Percentiles rank a stretch among this genome's conserved stretches.
phyloP scores from a whole-genome alignment of 2,113 vertebrate species.

The Bombycilla garrulus region DNA sequence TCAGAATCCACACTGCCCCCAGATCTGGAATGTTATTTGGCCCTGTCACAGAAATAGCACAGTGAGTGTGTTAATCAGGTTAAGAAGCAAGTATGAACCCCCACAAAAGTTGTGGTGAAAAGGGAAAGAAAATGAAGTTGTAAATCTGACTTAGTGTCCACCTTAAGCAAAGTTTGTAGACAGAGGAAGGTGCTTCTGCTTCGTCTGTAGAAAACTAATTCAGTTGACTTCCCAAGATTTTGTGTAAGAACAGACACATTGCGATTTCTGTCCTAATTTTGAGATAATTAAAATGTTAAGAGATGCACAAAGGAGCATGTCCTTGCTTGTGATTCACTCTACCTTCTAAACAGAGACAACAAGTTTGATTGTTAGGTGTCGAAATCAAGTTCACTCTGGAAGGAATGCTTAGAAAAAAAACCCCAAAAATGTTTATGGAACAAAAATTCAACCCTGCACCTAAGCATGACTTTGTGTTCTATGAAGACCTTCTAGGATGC shows the following conservation, averaged over 20 bases:
- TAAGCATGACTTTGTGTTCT: neutral
- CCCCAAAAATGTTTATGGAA: accelerated
- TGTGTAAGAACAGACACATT: neutral
- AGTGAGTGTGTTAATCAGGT: neutral
- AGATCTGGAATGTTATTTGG: accelerated
- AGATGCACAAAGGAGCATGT: neutral
- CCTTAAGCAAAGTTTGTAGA: neutral
- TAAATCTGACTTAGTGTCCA: neutral
- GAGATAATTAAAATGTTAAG: neutral
- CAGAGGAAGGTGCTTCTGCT: neutral
- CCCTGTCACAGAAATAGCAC: neutral
- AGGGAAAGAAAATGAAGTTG: neutral
- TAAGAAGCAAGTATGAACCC: neutral
- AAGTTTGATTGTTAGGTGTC: neutral
- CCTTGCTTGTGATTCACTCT: neutral
- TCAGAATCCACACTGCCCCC: neutral
- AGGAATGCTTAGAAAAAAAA: neutral
- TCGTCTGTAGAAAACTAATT: neutral
- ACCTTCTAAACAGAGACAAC: neutral
- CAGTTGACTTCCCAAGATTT: neutral
- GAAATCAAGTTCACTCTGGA: neutral
- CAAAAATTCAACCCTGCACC: neutral
- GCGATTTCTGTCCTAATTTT: neutral
- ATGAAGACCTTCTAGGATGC: neutral
- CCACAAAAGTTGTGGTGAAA: neutral